Base-by-base conservation (phyloP, 2,113 vertebrate species). In the Oreotrochilus melanogaster region DNA sequence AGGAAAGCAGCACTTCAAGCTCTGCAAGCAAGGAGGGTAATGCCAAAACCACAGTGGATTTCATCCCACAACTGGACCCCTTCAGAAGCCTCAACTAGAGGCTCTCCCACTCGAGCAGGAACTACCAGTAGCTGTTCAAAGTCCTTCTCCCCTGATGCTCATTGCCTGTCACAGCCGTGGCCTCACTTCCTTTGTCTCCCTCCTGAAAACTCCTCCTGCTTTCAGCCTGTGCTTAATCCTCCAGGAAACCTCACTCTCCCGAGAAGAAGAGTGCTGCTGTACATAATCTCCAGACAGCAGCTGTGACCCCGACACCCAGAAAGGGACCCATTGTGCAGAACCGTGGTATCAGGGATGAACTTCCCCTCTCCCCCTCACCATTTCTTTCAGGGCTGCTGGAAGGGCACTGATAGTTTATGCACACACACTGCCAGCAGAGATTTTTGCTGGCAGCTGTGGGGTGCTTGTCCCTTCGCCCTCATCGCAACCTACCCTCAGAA, bases 201-300 rank as follows among this genome's bases (percentile, higher is more conserved):
- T 91, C 37, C 42, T 5, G 6, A 93, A 83, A 88, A 82, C 60
- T 76, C 88, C 95, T 88, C 91, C 90, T 92, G 88, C 79, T 93
- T 83, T 86, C 94, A 93, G 88, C 64, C 83, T 83, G 86, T 27
- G 35, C 83, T 80, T 92, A 97, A 96, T 96, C 92, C 94, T 94
- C 67, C 94, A 96, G 96, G 95, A 97, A 97, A 95, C 94, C 88
- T 86, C 72, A 73, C 82, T 94, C 91, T 94, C 60, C 75, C 3
- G 1, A 86, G 92, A 96, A 97, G 96, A 96, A 95, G 86, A 88
- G 95, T 15, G 75, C 94, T 96, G 95, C 95, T 97, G 95, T 97
- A 88, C 16, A 0, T 97, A 88, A 97, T 95, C 96, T 94, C 91
- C 96, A 96, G 96, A 97, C 95, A 91, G 94, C 96, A 97, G 96